phyloP scores from a whole-genome alignment of 2,113 vertebrate genomes.

The Gopherus flavomarginatus region DNA sequence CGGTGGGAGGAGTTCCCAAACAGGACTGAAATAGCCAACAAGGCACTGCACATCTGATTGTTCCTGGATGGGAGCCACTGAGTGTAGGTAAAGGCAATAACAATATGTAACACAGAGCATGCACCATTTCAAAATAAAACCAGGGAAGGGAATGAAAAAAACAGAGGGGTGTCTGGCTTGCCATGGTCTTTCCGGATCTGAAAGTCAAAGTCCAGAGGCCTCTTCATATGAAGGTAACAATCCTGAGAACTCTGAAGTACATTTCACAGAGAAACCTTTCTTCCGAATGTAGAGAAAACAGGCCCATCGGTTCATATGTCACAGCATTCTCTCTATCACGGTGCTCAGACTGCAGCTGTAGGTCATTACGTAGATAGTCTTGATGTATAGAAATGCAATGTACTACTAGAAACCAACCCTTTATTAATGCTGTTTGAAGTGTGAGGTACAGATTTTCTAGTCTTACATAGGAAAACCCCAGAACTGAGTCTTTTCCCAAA shows the following conservation, averaged over 20 bases:
- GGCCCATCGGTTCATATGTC: not conserved
- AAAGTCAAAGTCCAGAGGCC: not conserved
- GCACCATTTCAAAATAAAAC: not conserved
- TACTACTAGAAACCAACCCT: not conserved
- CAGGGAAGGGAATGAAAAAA: not conserved
- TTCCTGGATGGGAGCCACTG: not conserved
- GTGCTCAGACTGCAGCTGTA: not conserved
- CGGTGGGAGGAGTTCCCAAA: not conserved
- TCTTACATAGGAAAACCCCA: not conserved
- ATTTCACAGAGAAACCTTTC: not conserved
- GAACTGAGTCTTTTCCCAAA: not conserved
- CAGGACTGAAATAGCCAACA: not conserved
- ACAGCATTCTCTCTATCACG: rapidly evolving
- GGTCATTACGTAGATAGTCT: not conserved
- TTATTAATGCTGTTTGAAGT: not conserved
- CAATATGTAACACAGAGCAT: not conserved
- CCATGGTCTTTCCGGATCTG: not conserved
- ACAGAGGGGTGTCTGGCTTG: not conserved
- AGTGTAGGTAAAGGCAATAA: not conserved
- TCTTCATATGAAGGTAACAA: rapidly evolving
- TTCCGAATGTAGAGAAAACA: not conserved
- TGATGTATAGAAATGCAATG: rapidly evolving
- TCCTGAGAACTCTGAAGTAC: not conserved
- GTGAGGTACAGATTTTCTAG: not conserved
- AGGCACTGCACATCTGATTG: not conserved